Conservation (phyloP, 2,797 vertebrate genomes). For the Xiphorhynchus erythropygius region DNA sequence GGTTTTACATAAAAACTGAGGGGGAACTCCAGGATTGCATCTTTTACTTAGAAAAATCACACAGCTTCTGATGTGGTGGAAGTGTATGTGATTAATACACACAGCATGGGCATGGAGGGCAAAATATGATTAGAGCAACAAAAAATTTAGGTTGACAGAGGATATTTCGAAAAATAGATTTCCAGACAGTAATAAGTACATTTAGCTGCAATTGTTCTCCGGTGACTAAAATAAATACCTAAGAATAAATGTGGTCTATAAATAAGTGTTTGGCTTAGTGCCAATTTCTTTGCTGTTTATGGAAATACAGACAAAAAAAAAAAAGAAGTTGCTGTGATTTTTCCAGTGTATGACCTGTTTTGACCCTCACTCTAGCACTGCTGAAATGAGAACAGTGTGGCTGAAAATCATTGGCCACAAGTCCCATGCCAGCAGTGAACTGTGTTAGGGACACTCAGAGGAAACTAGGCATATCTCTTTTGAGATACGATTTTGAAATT, state of each 20-base stretch:
- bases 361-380: neutral
- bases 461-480: neutral
- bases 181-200: conserved; percentile 39
- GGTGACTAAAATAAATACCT: conserved; percentile 50
- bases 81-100: neutral
- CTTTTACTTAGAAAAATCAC: neutral
- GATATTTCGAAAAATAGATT: conserved; percentile 3
- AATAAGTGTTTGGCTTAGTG: conserved; percentile 32
- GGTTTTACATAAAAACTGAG: neutral
- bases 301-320: conserved; percentile 1
- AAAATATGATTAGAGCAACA: neutral
- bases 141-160: neutral
- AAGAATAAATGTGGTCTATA: conserved; percentile 58
- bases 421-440: neutral
- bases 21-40: neutral
- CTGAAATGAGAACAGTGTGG: neutral
- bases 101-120: neutral
- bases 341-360: conserved; percentile 23
- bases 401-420: neutral
- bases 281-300: conserved; percentile 54
- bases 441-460: neutral
- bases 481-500: neutral
- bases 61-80: neutral
- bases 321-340: conserved; percentile 17
- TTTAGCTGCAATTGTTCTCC: conserved; percentile 55